A percentile compares a stretch with the other conserved stretches of the same genome.
phyloP scores from a whole-genome alignment of 2,797 vertebrate genomes.

The Gymnopithys bicolor region DNA sequence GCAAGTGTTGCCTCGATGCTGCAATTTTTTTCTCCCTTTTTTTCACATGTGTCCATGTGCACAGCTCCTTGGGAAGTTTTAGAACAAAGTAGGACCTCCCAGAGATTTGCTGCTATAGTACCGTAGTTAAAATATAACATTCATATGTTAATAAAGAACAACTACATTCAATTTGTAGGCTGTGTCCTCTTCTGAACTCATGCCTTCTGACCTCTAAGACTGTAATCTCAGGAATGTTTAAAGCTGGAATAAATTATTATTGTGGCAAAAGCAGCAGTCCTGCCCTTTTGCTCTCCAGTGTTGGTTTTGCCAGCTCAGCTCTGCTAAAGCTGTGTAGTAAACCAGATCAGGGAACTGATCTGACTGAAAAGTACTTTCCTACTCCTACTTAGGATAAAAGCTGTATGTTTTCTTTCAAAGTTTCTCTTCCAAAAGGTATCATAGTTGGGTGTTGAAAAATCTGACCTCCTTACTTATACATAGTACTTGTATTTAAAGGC shows the following conservation, averaged over 20 bases:
- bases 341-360: not conserved
- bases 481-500: not conserved
- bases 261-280: constrained; percentile 13
- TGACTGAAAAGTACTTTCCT: not conserved
- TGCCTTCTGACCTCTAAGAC: not conserved
- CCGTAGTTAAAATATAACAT: not conserved
- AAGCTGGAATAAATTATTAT: not conserved
- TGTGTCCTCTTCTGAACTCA: not conserved
- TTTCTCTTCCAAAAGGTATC: not conserved
- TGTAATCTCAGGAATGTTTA: constrained; percentile 15
- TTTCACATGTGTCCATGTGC: not conserved
- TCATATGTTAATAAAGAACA: not conserved
- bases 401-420: not conserved
- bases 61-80: not conserved
- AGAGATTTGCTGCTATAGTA: not conserved
- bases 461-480: not conserved
- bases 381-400: not conserved
- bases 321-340: not conserved
- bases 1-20: accelerated
- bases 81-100: not conserved
- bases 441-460: not conserved
- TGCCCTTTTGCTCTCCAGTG: not conserved
- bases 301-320: constrained; percentile 38
- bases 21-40: accelerated
- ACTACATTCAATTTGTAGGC: not conserved